Base-by-base conservation (phyloP, 2,888 invertebrate genomes). In the Parnassius orleans region DNA sequence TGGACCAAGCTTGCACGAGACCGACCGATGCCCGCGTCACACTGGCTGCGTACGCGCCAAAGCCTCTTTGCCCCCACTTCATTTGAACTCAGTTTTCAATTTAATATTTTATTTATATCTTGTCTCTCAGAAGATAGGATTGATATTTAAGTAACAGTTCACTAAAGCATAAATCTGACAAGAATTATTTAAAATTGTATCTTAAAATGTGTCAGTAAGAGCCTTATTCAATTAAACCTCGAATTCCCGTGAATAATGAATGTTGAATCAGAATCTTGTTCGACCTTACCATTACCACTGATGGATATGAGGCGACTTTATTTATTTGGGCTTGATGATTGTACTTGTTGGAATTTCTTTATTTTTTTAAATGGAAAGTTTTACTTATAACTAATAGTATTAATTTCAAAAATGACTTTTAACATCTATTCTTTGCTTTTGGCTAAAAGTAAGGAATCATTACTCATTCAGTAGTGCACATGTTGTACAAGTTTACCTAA, bases 41-140 rank as follows among this genome's bases (percentile, higher is more conserved):
- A 83, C 86, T 84, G 79, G 70, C 76, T 77, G 80, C 76, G 77
- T 66, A 60, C 56, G 80, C 84, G 82, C 78, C 63, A 72, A 72
- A 83, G 78, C 82, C 84, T 72, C 64, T 56, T 73, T 76, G 68
- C 78, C 84, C 84, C 83, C 84, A 71, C 83, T 76, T 65, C 57
- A 53, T 47, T 61, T 42, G 50, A 63, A 50, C 44, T 24, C 15
- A 41, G 53, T 53, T 44, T 53, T 33, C 33, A 55, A 57, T 33
- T 3, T 10, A 15, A 10, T 42, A 43, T 10, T 10, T 44, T 15
- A 54, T 11, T 55, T 55, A 11, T 43, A 55, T 19, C 24, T 24
- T 55, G 11, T 9, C 12, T 1, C 2, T 11, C 11, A 55, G 15
- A 19, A 3, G 1, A 12, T 55, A 56, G 10, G n/a, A 33, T 24